Evolutionary conservation across 2,113 vertebrate species (phyloP).

Genomic region (Seriola rivoliana): DNA sequence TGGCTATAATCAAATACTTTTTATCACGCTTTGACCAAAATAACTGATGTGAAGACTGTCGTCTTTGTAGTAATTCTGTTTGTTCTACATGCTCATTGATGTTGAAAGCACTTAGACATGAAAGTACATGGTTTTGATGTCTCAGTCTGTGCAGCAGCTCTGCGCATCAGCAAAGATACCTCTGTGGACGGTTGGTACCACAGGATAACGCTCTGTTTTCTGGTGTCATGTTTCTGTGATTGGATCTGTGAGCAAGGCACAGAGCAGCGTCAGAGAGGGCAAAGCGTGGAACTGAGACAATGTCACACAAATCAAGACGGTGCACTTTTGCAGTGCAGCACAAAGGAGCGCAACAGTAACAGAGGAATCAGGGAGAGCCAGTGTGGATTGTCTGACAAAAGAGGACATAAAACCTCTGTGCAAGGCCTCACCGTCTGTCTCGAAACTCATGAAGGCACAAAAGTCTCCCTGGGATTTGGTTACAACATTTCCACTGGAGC

Average conservation of each 20-base stretch:
- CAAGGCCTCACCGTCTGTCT: constrained; percentile 37
- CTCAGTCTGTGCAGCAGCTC: constrained; percentile 24
- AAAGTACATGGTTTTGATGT: not conserved
- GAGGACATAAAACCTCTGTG: constrained; percentile 4
- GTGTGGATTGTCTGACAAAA: constrained; percentile 20
- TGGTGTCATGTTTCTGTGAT: constrained; percentile 47
- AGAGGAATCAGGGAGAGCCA: constrained; percentile 23
- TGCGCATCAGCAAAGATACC: constrained; percentile 15
- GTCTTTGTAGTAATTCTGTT: constrained; percentile 8
- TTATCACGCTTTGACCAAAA: constrained; percentile 11
- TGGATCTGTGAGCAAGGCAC: constrained; percentile 33
- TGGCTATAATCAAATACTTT: constrained; percentile 18
- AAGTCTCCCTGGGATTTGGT: constrained; percentile 32
- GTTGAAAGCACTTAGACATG: constrained; percentile 46
- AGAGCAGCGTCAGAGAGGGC: constrained; percentile 15
- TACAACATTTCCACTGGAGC: constrained; percentile 29
- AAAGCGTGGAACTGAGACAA: constrained; percentile 29
- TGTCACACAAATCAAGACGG: constrained; percentile 32
- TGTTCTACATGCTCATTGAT: constrained; percentile 1
- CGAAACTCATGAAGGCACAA: constrained; percentile 16
- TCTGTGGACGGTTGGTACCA: not conserved
- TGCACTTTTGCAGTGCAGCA: not conserved
- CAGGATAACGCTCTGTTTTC: constrained; percentile 41
- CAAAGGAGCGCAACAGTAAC: not conserved
- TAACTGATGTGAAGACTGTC: constrained; percentile 20